Conservation (phyloP, 2,888 invertebrate genomes). For the Spicauda simplicius region DNA sequence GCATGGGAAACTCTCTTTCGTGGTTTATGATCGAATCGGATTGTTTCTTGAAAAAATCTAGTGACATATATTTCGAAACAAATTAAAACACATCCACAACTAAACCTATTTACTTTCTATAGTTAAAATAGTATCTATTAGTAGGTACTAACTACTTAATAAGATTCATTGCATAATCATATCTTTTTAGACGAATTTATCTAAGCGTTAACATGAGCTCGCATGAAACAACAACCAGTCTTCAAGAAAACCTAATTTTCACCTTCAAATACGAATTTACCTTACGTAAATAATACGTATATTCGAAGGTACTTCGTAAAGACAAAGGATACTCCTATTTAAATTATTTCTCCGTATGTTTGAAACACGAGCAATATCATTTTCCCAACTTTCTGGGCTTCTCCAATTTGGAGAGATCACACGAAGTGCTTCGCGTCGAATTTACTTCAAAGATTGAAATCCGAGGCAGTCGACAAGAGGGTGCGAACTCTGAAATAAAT, state of each 20-base stretch:
- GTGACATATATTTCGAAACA: too few species aligned
- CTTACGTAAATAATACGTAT: too few species aligned
- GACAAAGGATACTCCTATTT: background rate
- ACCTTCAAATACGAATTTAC: background rate
- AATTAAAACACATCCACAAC: too few species aligned
- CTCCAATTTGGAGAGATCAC: constrained; percentile 34
- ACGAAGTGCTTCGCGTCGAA: constrained; percentile 29
- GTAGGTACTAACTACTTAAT: too few species aligned
- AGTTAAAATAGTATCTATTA: too few species aligned
- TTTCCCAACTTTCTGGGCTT: constrained; percentile 32
- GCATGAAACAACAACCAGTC: background rate
- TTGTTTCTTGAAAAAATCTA: too few species aligned
- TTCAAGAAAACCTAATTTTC: background rate
- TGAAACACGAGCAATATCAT: constrained; percentile 29
- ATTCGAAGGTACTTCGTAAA: too few species aligned
- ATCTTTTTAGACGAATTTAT: background rate
- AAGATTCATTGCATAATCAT: too few species aligned
- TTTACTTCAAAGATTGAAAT: constrained; percentile 41
- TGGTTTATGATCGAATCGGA: too few species aligned
- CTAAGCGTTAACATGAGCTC: background rate
- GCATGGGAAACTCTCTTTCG: too few species aligned
- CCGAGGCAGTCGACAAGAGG: constrained; percentile 38
- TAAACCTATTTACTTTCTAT: too few species aligned
- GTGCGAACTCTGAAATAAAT: constrained; percentile 31
- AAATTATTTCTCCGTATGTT: constrained; percentile 7